Conservation (phyloP, 2,797 vertebrate species). For the Poecilia wingei region DNA sequence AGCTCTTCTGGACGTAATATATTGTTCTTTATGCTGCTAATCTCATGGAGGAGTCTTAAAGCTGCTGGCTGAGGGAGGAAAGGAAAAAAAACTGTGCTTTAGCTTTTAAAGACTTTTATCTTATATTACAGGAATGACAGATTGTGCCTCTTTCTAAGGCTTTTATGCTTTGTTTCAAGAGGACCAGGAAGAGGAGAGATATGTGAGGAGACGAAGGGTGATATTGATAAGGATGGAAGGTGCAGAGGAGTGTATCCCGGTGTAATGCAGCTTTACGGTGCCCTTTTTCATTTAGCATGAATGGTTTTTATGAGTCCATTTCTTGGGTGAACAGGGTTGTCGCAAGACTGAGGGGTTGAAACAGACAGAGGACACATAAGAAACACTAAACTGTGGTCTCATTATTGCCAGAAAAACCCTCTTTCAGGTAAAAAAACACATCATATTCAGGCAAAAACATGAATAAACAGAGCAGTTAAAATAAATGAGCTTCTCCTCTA, state of each 20-base stretch:
- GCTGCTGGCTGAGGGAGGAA: conserved; percentile 58
- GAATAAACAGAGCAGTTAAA: conserved; percentile 35
- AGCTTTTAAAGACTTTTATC: conserved; percentile 86
- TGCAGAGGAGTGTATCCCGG: conserved; percentile 75
- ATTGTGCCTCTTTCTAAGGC: conserved; percentile 80
- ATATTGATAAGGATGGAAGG: conserved; percentile 82
- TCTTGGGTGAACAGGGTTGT: conserved; percentile 74
- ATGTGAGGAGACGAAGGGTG: conserved; percentile 62
- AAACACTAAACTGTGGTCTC: conserved; percentile 32
- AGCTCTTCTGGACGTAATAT: conserved; percentile 95
- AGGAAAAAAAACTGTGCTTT: conserved; percentile 60
- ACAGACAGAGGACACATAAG: conserved; percentile 60
- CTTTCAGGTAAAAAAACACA: conserved; percentile 42
- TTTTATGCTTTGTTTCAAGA: conserved; percentile 81
- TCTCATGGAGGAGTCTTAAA: conserved; percentile 85
- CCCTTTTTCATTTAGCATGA: conserved; percentile 83
- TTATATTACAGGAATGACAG: conserved; percentile 82
- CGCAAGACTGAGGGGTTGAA: conserved; percentile 61
- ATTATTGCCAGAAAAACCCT: conserved; percentile 5
- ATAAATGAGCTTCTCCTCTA: conserved; percentile 24
- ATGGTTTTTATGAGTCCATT: conserved; percentile 83
- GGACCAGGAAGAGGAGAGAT: conserved; percentile 56
- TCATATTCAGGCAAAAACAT: conserved; percentile 29
- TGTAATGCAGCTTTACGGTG: conserved; percentile 81
- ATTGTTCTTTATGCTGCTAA: conserved; percentile 96